Base-by-base conservation (phyloP, 2,888 invertebrate species). In the Drosophila prostipennis region DNA sequence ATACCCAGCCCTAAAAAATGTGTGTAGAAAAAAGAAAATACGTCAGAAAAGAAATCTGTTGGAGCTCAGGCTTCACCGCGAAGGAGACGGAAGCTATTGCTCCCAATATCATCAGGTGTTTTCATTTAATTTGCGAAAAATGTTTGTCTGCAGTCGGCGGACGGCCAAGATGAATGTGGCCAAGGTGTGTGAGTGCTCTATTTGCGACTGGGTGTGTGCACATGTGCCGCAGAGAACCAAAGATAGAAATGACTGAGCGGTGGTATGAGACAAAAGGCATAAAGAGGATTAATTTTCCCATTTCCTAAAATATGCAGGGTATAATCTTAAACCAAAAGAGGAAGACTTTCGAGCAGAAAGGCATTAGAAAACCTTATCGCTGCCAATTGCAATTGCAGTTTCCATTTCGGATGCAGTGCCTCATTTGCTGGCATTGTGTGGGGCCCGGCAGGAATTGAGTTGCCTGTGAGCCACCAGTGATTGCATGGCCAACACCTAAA, bases 51-150 rank as follows among this genome's bases (percentile, higher is more conserved):
- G 8, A 14, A n/a, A 14, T 14, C 39, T 14, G 7, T 14, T 7
- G 7, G 14, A 43, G n/a, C n/a, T n/a, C 10, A 13, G 3, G 13
- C 45, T 29, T 29, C 26, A 8, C n/a, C n/a, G 29, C 10, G 45
- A 8, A n/a, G 2, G 14, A 29, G 4, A 16, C 57, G 40, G 55
- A 34, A 55, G 61, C 59, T 68, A 74, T 69, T 58, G 52, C 57
- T 71, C 54, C 74, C 78, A 72, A 85, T 84, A 84, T 80, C 87
- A 89, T 81, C 85, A 90, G 90, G 89, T 90, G 90, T 90, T 90
- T 91, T 91, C 90, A 89, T 90, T 90, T 89, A 89, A 90, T 90
- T 91, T 90, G 83, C 82, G 80, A 89, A 85, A 90, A 90, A 86
- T 88, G 90, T 89, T 90, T 89, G 80, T 72, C 82, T 80, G 77